A percentile compares a stretch with the other conserved stretches of the same genome.
phyloP scores from a whole-genome alignment of 2,888 invertebrate genomes.

The Brenthis hecate region DNA sequence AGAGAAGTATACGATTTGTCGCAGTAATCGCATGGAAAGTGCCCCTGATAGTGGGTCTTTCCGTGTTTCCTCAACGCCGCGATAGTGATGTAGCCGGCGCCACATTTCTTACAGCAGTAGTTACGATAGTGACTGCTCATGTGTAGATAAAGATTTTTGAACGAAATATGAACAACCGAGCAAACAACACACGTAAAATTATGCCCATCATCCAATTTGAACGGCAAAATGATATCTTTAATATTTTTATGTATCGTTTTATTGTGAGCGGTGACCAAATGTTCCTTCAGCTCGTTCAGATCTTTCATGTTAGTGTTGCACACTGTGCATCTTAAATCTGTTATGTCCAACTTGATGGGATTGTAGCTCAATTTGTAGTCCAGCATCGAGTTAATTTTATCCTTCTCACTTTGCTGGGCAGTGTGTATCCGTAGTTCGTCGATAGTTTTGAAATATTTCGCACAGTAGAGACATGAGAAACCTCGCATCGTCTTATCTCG shows the following conservation, averaged over 20 bases:
- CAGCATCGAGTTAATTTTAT: constrained; percentile 72
- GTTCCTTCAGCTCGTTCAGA: constrained; percentile 68
- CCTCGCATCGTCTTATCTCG: constrained; percentile 72
- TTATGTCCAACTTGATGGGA: constrained; percentile 75
- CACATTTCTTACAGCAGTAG: constrained; percentile 75
- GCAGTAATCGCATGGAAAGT: constrained; percentile 80
- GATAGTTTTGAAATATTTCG: constrained; percentile 64
- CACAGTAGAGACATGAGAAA: constrained; percentile 77
- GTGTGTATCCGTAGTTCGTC: constrained; percentile 66
- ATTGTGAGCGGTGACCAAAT: constrained; percentile 60
- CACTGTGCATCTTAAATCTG: constrained; percentile 63
- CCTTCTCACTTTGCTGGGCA: constrained; percentile 64
- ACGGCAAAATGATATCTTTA: constrained; percentile 75
- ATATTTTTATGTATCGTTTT: constrained; percentile 69
- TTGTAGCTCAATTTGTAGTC: constrained; percentile 78
- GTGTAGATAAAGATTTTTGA: constrained; percentile 74
- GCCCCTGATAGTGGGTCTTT: constrained; percentile 74
- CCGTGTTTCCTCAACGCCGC: constrained; percentile 74
- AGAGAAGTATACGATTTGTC: constrained; percentile 79
- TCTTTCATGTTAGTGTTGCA: constrained; percentile 65
- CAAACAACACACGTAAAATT: constrained; percentile 72
- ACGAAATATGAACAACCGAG: constrained; percentile 70
- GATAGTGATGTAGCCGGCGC: constrained; percentile 71
- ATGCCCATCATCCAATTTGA: constrained; percentile 65
- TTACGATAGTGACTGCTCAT: constrained; percentile 78